Evolutionary conservation across 2,113 vertebrate species (phyloP), one percentile per base, ranked within the genome.

Genomic region (Embiotoca jacksoni): DNA sequence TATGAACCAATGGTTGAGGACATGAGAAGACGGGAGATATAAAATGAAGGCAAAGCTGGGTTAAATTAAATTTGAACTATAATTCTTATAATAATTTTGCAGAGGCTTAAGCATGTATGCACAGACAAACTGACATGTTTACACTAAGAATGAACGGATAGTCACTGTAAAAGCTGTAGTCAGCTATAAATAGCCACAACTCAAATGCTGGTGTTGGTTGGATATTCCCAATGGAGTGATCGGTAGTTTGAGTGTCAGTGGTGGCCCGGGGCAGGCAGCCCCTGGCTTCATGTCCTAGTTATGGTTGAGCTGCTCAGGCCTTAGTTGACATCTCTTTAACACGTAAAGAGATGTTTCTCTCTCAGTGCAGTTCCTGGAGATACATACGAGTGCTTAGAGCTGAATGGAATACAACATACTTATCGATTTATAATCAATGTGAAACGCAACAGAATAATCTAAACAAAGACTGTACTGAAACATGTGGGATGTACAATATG

Each of bases 191-290:
- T 84, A 88, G 53, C 50, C 31, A 0, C 7, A 3, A 30, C 68
- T 59, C 52, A 75, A 70, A 75, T 4, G 8, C 62, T 63, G 61
- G 15, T 32, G 46, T 74, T 81, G 78, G 55, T 77, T 67, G 62
- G 70, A 54, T 85, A 75, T 82, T 82, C 86, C 79, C 80, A 72
- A 10, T 37, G 72, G 83, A 74, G 77, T 75, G 78, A 88, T 82
- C 66, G 71, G 73, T 72, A 73, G 77, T 72, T 73, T 71, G 58
- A 76, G 66, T 83, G 63, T 83, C 78, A 71, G 82, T 7, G 31
- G 35, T 79, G 83, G 70, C 80, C 73, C 7, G 71, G 83, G 83
- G 82, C 82, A 81, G 68, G 79, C 83, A 72, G 83, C 76, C 79
- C 36, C 74, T 23, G 71, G 74, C 81, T 73, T 88, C 74, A 78